These are phyloP conservation scores for Trichopoda pennipes DNA, from an alignment of 2,888 invertebrate species.

Conservation along the genomic window DNA sequence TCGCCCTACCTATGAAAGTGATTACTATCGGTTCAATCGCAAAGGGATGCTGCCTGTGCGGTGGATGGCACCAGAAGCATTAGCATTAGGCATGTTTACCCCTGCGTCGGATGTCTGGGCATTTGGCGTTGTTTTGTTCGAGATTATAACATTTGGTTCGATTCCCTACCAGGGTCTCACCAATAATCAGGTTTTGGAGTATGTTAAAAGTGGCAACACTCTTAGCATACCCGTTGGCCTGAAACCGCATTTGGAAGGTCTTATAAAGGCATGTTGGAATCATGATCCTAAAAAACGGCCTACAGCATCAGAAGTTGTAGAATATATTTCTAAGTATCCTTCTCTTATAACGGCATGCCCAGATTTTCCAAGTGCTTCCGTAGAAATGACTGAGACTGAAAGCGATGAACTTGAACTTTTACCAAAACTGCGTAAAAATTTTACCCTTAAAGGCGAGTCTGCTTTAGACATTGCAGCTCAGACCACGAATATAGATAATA, in stretches of 20 bases:
- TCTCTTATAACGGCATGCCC: slow-evolving; percentile 89
- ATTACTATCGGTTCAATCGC: slow-evolving; percentile 93
- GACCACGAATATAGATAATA: slow-evolving; percentile 52
- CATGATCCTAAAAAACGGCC: slow-evolving; percentile 87
- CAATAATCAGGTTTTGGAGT: slow-evolving; percentile 91
- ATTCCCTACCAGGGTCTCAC: slow-evolving; percentile 94
- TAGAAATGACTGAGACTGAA: slow-evolving; percentile 86
- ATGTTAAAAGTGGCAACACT: slow-evolving; percentile 89
- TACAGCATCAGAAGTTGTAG: slow-evolving; percentile 89
- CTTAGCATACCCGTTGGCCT: slow-evolving; percentile 89
- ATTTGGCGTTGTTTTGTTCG: slow-evolving; percentile 92
- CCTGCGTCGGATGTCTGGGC: slow-evolving; percentile 95
- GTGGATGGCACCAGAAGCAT: slow-evolving; percentile 96
- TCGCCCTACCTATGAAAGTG: slow-evolving; percentile 91
- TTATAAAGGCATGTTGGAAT: slow-evolving; percentile 91
- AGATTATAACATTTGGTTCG: slow-evolving; percentile 94
- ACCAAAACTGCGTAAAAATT: slow-evolving; percentile 72
- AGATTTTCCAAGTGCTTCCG: slow-evolving; percentile 88
- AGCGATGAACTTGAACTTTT: slow-evolving; percentile 76
- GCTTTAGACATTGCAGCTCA: slow-evolving; percentile 68
- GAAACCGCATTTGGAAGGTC: slow-evolving; percentile 89
- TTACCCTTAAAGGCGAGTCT: slow-evolving; percentile 65
- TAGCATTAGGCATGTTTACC: slow-evolving; percentile 91
- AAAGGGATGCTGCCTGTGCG: slow-evolving; percentile 93
- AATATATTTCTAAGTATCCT: slow-evolving; percentile 89